Evolutionary conservation across 2,113 vertebrate species (phyloP).

Genomic region (Natator depressus): DNA sequence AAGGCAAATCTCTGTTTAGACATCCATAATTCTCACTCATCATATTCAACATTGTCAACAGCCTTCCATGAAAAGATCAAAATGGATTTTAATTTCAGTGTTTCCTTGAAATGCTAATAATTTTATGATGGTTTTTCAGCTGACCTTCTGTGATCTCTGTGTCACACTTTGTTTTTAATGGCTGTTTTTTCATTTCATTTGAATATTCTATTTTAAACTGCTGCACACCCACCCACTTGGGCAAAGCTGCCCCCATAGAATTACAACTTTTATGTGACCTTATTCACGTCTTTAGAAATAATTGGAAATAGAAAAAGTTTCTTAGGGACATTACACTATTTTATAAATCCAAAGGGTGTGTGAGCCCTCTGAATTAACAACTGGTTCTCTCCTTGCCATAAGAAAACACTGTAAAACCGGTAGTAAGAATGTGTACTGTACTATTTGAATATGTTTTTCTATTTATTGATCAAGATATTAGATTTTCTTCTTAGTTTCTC

Average conservation of each 20-base stretch:
- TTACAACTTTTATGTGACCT: neutral
- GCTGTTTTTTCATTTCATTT: neutral
- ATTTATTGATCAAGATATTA: neutral
- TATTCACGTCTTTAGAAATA: neutral
- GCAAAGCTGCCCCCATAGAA: neutral
- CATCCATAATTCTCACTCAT: neutral
- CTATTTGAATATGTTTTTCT: neutral
- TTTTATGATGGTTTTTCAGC: neutral
- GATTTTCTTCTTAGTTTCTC: rapidly evolving
- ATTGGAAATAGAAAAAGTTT: neutral
- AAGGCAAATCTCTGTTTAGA: neutral
- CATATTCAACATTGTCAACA: neutral
- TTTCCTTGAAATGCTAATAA: neutral
- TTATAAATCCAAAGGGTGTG: neutral
- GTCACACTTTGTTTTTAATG: neutral
- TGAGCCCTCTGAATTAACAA: neutral
- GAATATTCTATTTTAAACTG: neutral
- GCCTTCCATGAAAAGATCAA: neutral
- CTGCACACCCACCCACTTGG: rapidly evolving
- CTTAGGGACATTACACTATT: neutral
- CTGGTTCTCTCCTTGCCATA: neutral
- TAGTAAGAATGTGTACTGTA: neutral
- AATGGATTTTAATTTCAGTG: neutral
- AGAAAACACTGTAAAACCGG: neutral
- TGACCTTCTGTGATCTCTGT: neutral